phyloP scores from a whole-genome alignment of 2,113 vertebrate genomes.

The Oryzias melastigma region DNA sequence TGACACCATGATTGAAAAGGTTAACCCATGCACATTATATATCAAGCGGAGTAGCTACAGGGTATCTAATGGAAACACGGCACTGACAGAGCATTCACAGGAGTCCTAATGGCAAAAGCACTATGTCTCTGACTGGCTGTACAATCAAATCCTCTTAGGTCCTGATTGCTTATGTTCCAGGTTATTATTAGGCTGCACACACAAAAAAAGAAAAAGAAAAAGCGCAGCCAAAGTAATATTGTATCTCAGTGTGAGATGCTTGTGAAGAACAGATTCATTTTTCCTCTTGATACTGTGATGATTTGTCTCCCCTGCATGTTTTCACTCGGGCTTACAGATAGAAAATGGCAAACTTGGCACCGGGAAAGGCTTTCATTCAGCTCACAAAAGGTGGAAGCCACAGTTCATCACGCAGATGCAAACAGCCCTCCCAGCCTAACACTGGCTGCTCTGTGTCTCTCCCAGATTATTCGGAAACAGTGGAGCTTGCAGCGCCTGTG shows the following conservation, averaged over 20 bases:
- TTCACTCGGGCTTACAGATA: slow-evolving; percentile 37
- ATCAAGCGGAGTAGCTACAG: slow-evolving; percentile 96
- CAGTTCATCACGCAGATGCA: slow-evolving; percentile 23
- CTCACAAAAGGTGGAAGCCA: slow-evolving; percentile 20
- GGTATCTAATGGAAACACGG: slow-evolving; percentile 97
- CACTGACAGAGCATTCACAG: slow-evolving; percentile 90
- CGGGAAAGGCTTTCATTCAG: slow-evolving; percentile 25
- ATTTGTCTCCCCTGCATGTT: slow-evolving; percentile 39
- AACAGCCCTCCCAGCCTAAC: slow-evolving; percentile 22
- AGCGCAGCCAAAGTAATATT: slow-evolving; percentile 66
- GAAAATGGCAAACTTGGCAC: slow-evolving; percentile 17
- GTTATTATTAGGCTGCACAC: slow-evolving; percentile 94
- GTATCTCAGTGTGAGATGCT: slow-evolving; percentile 52
- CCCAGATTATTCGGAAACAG: slow-evolving; percentile 98
- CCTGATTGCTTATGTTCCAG: slow-evolving; percentile 97
- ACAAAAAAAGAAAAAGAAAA: slow-evolving; percentile 65
- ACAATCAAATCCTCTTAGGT: slow-evolving; percentile 99
- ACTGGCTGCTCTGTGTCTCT: not conserved
- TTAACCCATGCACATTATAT: slow-evolving; percentile 99
- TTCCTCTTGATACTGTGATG: slow-evolving; percentile 55
- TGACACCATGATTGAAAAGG: slow-evolving; percentile 99
- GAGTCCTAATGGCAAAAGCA: slow-evolving; percentile 96
- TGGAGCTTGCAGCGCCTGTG: slow-evolving; percentile 96
- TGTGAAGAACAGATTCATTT: slow-evolving; percentile 49
- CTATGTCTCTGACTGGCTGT: slow-evolving; percentile 94